Base-by-base conservation (phyloP, 2,888 invertebrate species). In the Masnerella sp. region DNA sequence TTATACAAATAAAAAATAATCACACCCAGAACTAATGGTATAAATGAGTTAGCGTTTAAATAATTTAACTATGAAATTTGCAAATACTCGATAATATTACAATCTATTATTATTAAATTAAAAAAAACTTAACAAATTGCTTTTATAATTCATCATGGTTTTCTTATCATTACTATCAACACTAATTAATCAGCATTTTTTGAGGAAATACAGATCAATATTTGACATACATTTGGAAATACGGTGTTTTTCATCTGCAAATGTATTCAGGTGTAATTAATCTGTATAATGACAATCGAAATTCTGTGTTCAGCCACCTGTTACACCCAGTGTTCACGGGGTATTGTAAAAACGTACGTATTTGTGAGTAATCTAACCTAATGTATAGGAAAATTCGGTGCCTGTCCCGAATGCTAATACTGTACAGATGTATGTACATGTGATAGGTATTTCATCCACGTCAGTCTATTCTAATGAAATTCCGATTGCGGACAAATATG, bases 401-500 rank as follows among this genome's bases (percentile, higher is more conserved):
- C 28, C 38, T 47, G 47, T 9, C 2, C 3, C 11, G 34, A 32
- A 20, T 45, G 34, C 25, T 49, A 38, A 42, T 62, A 32, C 36
- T 11, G 9, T 22, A 34, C 47, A 40, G 14, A 45, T 34, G 36
- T 25, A 20, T 42, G 45, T 38, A 65, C 36, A 38, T 15, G 62
- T 17, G 49, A 43, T 52, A 43, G 64, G 51, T 42, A 70, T 70
- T 64, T 70, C 58, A 42, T 43, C 40, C 34, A 58, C 43, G 71
- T 64, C 42, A 52, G 34, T 47, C 56, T 43, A 58, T 64, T 65
- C 51, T 52, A 65, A 64, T 43, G 58, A 59, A 64, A 59, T 72
- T 72, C 65, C 59, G 20, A 72, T 65, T 58, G 58, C 52, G 54
- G 40, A 59, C 64, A 72, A 65, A 72, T 65, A 65, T 72, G 52